Base-by-base conservation (phyloP, 2,113 vertebrate species). In the Stegostoma tigrinum region DNA sequence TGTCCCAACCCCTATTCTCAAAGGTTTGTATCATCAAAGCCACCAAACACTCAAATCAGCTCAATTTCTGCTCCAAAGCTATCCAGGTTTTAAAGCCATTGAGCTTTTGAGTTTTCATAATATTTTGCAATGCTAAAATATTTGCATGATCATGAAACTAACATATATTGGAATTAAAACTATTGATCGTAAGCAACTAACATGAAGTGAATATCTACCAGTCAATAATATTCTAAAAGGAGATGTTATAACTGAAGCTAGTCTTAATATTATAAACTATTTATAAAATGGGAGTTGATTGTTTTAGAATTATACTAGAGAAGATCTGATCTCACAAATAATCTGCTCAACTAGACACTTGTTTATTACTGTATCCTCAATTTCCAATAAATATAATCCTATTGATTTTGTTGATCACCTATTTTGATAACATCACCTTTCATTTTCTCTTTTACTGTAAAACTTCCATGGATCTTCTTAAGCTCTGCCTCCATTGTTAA, bases 361-460 rank as follows among this genome's bases (percentile, higher is more conserved):
- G 34, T 91, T 64, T 66, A 61, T 67, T 23, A 34, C 2, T 52
- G 27, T 24, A 48, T 68, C 27, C 24, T 70, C 66, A 95, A 95
- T 72, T 95, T 72, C 93, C 17, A 23, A 27, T 45, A 72, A 95
- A 52, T 94, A 7, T 93, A 42, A 42, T 68, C 90, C n/a, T 45
- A 24, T 2, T 38, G 34, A 86, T 48, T 48, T 75, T 52, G 12
- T 85, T 83, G 80, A 52, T 48, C 80, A 68, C 96, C 4, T 96
- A 86, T 95, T 96, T 61, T 96, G 12, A 75, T 61, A 0, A 4
- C 1, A 95, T 1, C 96, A 99, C 99, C 99, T 98, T 99, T 99
- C 99, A 99, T 99, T 97, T 99, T 99, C 96, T 99, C 99, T 96
- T 99, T 99, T 42, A 99, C 97, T 0, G 99, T 99, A 96, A 99